Evolutionary conservation across 2,797 vertebrate species (phyloP).

Genomic region (Diplodus sargus): DNA sequence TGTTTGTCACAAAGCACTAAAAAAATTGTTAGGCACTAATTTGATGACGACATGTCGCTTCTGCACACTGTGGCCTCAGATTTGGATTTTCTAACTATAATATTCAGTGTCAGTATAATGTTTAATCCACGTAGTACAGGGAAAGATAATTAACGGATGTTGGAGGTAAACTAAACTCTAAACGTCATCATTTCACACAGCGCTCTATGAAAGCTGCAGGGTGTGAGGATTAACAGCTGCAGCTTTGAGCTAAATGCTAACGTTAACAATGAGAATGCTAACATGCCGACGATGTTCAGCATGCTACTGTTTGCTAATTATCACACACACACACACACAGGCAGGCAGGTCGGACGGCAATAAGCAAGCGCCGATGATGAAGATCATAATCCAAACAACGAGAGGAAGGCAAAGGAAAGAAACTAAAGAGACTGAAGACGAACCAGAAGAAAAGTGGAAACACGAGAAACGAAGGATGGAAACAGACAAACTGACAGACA

Average conservation of each 20-base stretch:
- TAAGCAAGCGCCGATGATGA: no score
- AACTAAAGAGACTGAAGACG: no score
- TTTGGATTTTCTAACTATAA: neutral
- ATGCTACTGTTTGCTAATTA: neutral
- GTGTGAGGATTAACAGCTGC: neutral
- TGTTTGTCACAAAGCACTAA: neutral
- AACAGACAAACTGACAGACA: no score
- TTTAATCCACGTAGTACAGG: neutral
- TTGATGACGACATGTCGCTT: no score
- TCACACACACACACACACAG: no score
- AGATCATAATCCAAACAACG: no score
- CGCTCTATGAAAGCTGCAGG: no score
- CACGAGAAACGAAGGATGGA: no score
- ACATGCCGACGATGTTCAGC: neutral
- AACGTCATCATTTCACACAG: no score
- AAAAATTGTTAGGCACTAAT: neutral
- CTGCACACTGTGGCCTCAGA: neutral
- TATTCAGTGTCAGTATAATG: neutral
- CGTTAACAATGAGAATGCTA: neutral
- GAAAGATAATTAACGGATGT: neutral
- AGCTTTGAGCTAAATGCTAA: neutral
- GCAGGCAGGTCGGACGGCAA: no score
- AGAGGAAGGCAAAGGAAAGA: no score
- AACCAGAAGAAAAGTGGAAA: no score
- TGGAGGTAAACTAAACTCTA: neutral